Evolutionary conservation across 1,140 invertebrate genomes (phyloP).

Genomic region (Pygmarrhopalites habei): DNA sequence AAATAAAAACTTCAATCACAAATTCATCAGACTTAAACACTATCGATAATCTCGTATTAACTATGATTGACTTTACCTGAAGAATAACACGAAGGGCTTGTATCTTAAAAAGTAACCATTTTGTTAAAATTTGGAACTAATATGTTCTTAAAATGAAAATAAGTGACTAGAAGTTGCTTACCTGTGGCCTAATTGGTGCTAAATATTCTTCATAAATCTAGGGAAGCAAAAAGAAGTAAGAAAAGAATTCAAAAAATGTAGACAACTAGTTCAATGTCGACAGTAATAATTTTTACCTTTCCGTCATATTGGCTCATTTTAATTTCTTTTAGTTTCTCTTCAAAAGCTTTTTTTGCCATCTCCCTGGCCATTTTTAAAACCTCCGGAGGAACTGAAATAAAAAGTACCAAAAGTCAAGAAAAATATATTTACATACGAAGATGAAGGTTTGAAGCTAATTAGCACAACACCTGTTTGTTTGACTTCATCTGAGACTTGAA

Average conservation of each 20-base stretch:
- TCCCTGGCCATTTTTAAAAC: constrained; percentile 79
- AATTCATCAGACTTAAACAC: too few species aligned
- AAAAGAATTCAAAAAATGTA: neutral
- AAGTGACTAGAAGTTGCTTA: constrained; percentile 44
- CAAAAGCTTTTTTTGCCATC: constrained; percentile 85
- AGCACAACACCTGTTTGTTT: too few species aligned
- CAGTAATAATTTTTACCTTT: too few species aligned
- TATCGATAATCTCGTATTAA: too few species aligned
- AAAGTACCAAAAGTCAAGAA: too few species aligned
- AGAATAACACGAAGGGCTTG: constrained; percentile 55
- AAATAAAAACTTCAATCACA: too few species aligned
- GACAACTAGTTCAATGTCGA: neutral
- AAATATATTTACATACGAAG: too few species aligned
- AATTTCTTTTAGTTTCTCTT: constrained; percentile 82
- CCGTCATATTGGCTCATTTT: constrained; percentile 92
- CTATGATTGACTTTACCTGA: too few species aligned
- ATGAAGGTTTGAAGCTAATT: too few species aligned
- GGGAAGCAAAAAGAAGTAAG: too few species aligned
- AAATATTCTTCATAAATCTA: constrained; percentile 78
- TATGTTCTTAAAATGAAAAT: neutral
- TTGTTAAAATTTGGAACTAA: neutral
- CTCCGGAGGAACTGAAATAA: constrained; percentile 86
- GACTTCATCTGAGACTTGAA: constrained; percentile 81
- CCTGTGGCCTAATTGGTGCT: constrained; percentile 66
- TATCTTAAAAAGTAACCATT: constrained; percentile 44